Evolutionary conservation across 1,140 invertebrate species (phyloP), one percentile per base, ranked within the genome.

Genomic region (Leptoteleia sp.): DNA sequence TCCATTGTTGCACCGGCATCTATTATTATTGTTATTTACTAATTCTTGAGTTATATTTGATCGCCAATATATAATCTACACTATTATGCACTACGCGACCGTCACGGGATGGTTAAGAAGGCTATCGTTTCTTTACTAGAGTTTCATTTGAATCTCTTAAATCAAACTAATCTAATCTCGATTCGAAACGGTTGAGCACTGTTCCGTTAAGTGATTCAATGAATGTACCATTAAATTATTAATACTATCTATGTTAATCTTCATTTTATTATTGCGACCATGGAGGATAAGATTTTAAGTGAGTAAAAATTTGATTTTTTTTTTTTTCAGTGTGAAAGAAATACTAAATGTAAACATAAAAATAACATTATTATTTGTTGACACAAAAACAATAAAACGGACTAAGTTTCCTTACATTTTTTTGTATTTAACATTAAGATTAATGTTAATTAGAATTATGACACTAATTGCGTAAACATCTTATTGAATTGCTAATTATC

Each of bases 91-190:
- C 50, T 25, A 40, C 22, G 16, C 25, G n/a, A 25, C 43, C 13
- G 50, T 64, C 57, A 70, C 48, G 42, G 64, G 73, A 55, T 19
- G 6, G 29, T 1, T 3, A 4, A 45, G 38, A 68, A 62, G 38
- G 48, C 42, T 59, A 52, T 15, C 57, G 11, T 38, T 43, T 22
- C 13, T 35, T 62, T 48, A 50, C 5, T 38, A 42, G 27, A 48
- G 17, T 59, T 45, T 52, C 50, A 61, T 43, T 65, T 29, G 50
- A 29, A 59, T 37, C 45, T 15, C 11, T 31, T 15, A 19, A 38
- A 8, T 33, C n/a, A 42, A 52, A 40, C 16, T 38, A 47, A 54
- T 25, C 25, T 13, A 35, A 47, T 5, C 67, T 33, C 4, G 12
- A 42, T 19, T 31, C 0, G 13, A 4, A 35, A 40, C n/a, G 11